A percentile compares a stretch with the other conserved stretches of the same genome.
Conservation (phyloP, 2,113 vertebrate species). For the Oryzias javanicus region DNA sequence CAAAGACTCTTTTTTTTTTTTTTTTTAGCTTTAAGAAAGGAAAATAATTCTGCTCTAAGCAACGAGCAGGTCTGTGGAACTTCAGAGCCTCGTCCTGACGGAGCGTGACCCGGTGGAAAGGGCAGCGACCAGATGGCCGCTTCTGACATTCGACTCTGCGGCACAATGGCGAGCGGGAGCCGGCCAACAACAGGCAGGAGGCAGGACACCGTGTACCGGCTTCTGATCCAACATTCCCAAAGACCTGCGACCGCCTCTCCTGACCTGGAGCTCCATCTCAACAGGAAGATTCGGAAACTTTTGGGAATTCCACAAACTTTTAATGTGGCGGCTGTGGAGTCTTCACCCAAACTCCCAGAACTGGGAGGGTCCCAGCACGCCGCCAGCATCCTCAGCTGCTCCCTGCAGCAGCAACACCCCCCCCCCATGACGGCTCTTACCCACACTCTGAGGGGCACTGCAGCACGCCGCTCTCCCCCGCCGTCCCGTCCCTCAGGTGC, state of each 20-base stretch:
- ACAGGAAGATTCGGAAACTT: too few species aligned
- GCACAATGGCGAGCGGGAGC: slow-evolving; percentile 18
- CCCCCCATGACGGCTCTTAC: slow-evolving; percentile 63
- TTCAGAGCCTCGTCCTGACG: background rate
- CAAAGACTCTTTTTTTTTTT: too few species aligned
- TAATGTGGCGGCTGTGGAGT: too few species aligned
- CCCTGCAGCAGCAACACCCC: slow-evolving; percentile 44
- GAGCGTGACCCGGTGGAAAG: slow-evolving; percentile 32
- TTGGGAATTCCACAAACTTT: too few species aligned
- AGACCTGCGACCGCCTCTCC: too few species aligned
- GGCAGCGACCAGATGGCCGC: slow-evolving; percentile 50
- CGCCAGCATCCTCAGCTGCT: slow-evolving; percentile 21
- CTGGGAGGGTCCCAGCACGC: slow-evolving; percentile 33
- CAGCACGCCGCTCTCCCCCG: slow-evolving; percentile 58
- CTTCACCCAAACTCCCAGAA: slow-evolving; percentile 1
- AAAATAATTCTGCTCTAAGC: too few species aligned
- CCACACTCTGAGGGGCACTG: slow-evolving; percentile 67
- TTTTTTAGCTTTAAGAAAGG: too few species aligned
- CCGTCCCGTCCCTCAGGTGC: slow-evolving; percentile 43
- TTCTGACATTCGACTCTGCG: slow-evolving; percentile 46
- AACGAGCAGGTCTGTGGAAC: too few species aligned
- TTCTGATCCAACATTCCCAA: background rate
- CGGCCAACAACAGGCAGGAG: slow-evolving; percentile 1
- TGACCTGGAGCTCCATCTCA: too few species aligned
- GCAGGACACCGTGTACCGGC: slow-evolving; percentile 35